phyloP scores from a whole-genome alignment of 2,888 invertebrate genomes.

The Amorpha juglandis region DNA sequence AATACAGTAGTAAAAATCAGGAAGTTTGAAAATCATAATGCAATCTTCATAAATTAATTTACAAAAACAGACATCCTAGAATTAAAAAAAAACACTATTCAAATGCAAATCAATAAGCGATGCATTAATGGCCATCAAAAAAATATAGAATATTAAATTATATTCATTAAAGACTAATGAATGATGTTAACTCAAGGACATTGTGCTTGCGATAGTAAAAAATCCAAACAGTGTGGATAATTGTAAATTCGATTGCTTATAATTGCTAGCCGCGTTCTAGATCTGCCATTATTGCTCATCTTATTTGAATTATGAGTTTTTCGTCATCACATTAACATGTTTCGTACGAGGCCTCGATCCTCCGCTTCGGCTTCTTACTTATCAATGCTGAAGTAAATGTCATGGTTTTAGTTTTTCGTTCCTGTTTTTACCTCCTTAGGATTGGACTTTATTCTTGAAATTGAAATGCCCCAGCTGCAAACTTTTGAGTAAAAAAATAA shows the following conservation, averaged over 20 bases:
- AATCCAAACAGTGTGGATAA: not conserved
- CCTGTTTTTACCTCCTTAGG: no score
- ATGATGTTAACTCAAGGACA: not conserved
- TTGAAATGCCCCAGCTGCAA: no score
- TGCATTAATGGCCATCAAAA: constrained; percentile 1
- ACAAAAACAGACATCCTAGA: not conserved
- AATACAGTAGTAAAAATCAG: no score
- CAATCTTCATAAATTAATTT: not conserved
- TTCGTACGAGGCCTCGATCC: not conserved
- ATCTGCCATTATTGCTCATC: not conserved
- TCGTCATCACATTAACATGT: not conserved
- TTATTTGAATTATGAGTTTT: constrained; percentile 7
- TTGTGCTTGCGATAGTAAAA: not conserved
- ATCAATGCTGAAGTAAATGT: no score
- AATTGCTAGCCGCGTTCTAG: not conserved
- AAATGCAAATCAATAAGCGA: constrained; percentile 13
- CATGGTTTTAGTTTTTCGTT: no score
- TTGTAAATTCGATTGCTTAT: constrained; percentile 11
- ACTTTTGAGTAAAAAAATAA: no score
- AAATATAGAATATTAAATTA: constrained; percentile 3
- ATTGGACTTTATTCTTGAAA: no score
- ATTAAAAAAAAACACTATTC: not conserved
- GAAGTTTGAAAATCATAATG: not conserved
- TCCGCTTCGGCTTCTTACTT: no score
- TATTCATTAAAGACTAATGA: not conserved